phyloP scores from a whole-genome alignment of 2,888 invertebrate genomes.

The Cosmopolites sordidus region DNA sequence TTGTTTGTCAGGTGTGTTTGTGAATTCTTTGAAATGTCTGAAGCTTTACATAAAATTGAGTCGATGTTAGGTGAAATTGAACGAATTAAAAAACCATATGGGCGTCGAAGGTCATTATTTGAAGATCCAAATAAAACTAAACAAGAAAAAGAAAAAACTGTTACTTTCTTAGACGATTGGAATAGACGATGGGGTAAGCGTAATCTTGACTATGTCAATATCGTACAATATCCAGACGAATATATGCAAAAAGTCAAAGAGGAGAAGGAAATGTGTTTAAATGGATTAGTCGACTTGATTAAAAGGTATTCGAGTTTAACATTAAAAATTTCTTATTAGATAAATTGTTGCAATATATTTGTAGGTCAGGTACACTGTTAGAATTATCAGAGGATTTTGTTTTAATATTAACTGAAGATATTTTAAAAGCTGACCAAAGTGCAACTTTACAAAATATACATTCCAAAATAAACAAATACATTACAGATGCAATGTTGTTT shows the following conservation, averaged over 20 bases:
- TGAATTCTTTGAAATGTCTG: neutral
- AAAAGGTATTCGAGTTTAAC: too few species aligned
- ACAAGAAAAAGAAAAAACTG: neutral
- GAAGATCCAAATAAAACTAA: neutral
- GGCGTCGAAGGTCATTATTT: constrained; percentile 6
- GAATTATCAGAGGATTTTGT: neutral
- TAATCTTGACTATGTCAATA: constrained; percentile 10
- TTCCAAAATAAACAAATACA: constrained; percentile 3
- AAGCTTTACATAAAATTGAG: neutral
- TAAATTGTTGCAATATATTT: too few species aligned
- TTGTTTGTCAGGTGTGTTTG: too few species aligned
- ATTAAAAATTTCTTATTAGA: too few species aligned
- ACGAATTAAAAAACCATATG: neutral
- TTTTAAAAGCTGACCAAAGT: neutral
- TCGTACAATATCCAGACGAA: constrained; percentile 7
- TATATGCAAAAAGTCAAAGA: constrained; percentile 3
- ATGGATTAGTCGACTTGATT: too few species aligned
- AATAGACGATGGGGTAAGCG: constrained; percentile 5
- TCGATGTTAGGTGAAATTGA: neutral
- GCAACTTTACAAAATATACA: neutral
- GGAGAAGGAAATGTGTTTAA: constrained; percentile 3
- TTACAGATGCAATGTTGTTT: neutral
- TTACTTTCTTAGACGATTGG: constrained; percentile 3
- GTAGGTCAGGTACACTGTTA: too few species aligned
- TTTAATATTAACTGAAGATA: constrained; percentile 11